Base-by-base conservation (phyloP, 2,797 vertebrate species). In the Acipenser oxyrinchus region DNA sequence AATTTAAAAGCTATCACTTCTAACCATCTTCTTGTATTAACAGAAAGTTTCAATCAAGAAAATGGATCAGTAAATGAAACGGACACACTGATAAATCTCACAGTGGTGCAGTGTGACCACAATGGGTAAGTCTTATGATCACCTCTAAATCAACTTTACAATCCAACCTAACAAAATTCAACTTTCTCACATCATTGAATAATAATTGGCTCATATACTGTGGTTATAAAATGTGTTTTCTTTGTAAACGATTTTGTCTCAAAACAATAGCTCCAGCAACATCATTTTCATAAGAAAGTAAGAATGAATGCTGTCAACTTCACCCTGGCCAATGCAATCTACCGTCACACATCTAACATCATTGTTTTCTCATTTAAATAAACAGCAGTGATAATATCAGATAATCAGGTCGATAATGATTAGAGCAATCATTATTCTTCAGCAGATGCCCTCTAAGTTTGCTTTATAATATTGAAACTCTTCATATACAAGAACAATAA, bases 201-300 rank as follows among this genome's bases (percentile, higher is more conserved):
- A 23, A 51, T 67, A 67, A 67, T 62, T 67, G 66, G 10, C 66
- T 51, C 49, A 62, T 67, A 62, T 61, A 67, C 51, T 61, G 7
- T 52, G 37, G 37, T 37, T 62, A 58, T 52, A 48, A 67, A 67
- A 67, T 18, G 51, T 12, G 61, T 52, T 67, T 12, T 49, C 7
- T 61, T 60, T 61, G 10, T n/a, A 37, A 52, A 67, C 60, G n/a
- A 10, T 11, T 6, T 49, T 55, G 51, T 48, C 53, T 37, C 13
- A n/a, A 49, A 53, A 65, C 64, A 57, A 37, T 5, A 37, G 37
- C 37, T 37, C 3, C 37, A 37, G 37, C 37, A 37, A 37, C 37
- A 37, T 37, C 3, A 37, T 37, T 37, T 37, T 37, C 5, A 37
- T 37, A 37, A 37, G 37, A 37, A 37, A 37, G 37, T 37, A 37